Base-by-base conservation (phyloP, 2,797 vertebrate species). In the Simalia tracyae region DNA sequence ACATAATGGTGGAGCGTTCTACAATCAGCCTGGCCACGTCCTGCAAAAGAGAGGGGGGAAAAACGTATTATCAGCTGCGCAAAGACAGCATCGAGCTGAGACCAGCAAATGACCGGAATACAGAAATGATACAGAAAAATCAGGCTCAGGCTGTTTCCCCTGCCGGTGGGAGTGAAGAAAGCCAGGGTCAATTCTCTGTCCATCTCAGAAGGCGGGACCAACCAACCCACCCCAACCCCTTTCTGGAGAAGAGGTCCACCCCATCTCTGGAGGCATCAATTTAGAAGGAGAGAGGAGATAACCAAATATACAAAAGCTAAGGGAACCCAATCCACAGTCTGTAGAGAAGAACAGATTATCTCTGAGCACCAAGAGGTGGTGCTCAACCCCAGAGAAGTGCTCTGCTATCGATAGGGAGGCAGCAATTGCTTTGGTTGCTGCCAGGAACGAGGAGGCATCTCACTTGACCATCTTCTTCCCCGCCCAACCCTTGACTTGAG, bases 1-100 rank as follows among this genome's bases (percentile, higher is more conserved):
- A 98, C 99, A 99, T 99, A 97, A 99, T 99, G 96, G 99, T 99
- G 90, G 99, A 99, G 31, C 99, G 99, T 87, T 99, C 99, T 28
- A 99, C 99, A 0, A 99, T 99, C 26, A 99, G 98, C 2, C 99
- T 97, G 54, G 99, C 99, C 1, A 99, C 98, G 1, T 99, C 99
- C 99, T 99, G 92, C 12, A 87, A 9, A 46, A 36, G 12, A 14
- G 5, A 1, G 10, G 54, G 2, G 88, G 12, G 3, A 61, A 31
- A 15, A 92, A 88, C 26, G 57, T 5, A 0, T n/a, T 1, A 26
- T 46, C 60, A 19, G 24, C 6, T 2, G 31, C 2, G 2, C 31
- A 3, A 72, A 15, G 1, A 42, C 3, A 15, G 68, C 17, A 7
- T 42, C 68, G 3, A 76, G 17, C 66, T 2, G 66, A 68, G 64